Conservation (phyloP, 2,113 vertebrate species). For the Eurypyga helias region DNA sequence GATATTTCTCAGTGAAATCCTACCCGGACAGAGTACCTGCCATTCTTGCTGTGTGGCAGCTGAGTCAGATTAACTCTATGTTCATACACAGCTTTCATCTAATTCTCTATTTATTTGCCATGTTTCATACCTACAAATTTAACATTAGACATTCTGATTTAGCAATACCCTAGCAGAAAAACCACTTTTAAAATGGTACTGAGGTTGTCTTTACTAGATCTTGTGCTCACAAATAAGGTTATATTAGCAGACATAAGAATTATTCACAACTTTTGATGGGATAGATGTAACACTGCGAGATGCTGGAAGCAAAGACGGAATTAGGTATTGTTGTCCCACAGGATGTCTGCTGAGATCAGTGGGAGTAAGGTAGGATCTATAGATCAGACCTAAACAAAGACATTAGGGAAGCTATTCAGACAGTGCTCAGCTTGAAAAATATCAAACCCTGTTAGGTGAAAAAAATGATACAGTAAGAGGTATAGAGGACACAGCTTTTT, state of each 20-base stretch:
- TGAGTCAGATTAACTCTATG: not conserved
- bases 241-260: not conserved
- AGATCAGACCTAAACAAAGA: slow-evolving; percentile 31
- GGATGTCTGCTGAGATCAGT: slow-evolving; percentile 17
- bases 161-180: not conserved
- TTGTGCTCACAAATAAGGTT: not conserved
- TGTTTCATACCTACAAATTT: not conserved
- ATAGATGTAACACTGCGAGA: not conserved
- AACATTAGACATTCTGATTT: not conserved
- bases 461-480: not conserved
- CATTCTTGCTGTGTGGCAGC: not conserved
- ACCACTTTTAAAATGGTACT: not conserved
- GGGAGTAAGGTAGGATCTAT: not conserved
- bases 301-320: not conserved
- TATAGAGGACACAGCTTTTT: not conserved
- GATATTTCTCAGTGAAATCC: not conserved
- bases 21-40: not conserved
- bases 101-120: not conserved
- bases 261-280: not conserved
- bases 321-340: not conserved
- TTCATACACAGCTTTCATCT: not conserved
- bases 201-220: not conserved
- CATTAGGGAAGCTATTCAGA: slow-evolving; percentile 28
- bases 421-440: slow-evolving; percentile 33
- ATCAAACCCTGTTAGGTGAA: not conserved